phyloP scores from a whole-genome alignment of 2,888 invertebrate species.

The Scotopteryx bipunctaria region DNA sequence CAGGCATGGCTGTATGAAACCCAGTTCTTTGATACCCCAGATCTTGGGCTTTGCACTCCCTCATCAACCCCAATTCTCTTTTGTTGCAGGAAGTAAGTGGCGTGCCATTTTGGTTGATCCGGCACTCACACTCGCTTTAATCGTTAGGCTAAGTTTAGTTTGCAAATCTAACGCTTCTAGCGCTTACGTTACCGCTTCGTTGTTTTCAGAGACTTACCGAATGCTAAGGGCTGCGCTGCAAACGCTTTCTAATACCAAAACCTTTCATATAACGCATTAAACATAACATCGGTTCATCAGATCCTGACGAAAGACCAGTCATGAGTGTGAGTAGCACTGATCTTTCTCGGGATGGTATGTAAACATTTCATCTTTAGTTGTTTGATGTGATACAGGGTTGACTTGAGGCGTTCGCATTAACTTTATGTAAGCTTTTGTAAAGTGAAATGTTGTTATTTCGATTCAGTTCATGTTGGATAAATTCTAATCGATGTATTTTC shows the following conservation, averaged over 20 bases:
- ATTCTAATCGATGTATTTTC: slow-evolving; percentile 66
- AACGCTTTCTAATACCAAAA: slow-evolving; percentile 57
- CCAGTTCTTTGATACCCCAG: slow-evolving; percentile 58
- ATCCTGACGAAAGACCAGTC: slow-evolving; percentile 51
- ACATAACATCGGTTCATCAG: slow-evolving; percentile 37
- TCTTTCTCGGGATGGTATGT: slow-evolving; percentile 48
- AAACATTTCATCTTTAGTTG: slow-evolving; percentile 40
- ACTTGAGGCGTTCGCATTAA: slow-evolving; percentile 50
- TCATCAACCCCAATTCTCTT: slow-evolving; percentile 77
- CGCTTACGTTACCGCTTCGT: slow-evolving; percentile 68
- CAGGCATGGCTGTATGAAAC: slow-evolving; percentile 63
- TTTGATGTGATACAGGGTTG: slow-evolving; percentile 27
- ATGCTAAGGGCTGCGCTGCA: slow-evolving; percentile 55
- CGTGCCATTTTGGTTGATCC: slow-evolving; percentile 79
- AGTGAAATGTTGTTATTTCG: slow-evolving; percentile 41
- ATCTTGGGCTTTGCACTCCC: slow-evolving; percentile 74
- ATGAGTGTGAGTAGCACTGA: slow-evolving; percentile 55
- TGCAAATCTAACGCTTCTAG: slow-evolving; percentile 72
- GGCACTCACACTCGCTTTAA: slow-evolving; percentile 75
- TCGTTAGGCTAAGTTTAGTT: slow-evolving; percentile 74
- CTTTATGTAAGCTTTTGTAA: slow-evolving; percentile 50
- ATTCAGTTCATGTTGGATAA: slow-evolving; percentile 40
- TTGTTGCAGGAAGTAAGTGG: slow-evolving; percentile 85
- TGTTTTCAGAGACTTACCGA: slow-evolving; percentile 65
- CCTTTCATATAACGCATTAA: slow-evolving; percentile 51